These are phyloP conservation scores for Aelia acuminata DNA, from an alignment of 2,888 invertebrate genomes.

Conservation along the genomic window DNA sequence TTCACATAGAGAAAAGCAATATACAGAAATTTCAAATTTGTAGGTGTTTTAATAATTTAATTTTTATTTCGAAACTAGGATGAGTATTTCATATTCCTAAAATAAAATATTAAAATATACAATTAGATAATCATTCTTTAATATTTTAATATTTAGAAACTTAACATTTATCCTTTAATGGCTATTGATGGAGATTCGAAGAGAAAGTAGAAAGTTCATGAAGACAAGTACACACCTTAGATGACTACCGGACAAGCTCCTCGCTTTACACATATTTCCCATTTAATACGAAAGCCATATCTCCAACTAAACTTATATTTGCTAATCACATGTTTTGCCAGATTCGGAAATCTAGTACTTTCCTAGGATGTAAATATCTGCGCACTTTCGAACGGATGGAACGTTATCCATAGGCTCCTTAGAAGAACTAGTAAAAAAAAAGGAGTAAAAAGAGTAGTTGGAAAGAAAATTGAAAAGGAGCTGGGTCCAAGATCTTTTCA, in stretches of 20 bases:
- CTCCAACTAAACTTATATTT: not conserved
- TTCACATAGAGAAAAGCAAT: too few species aligned
- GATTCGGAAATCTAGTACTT: not conserved
- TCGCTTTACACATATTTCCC: not conserved
- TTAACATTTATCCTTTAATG: not conserved
- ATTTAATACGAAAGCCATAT: not conserved
- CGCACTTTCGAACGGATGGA: not conserved
- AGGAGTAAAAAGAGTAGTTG: too few species aligned
- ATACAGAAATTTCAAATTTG: too few species aligned
- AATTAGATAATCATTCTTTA: too few species aligned
- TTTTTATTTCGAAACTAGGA: too few species aligned
- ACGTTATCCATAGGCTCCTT: too few species aligned
- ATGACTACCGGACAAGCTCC: not conserved
- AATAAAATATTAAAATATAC: too few species aligned
- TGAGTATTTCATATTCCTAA: too few species aligned
- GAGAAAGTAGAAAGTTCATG: not conserved
- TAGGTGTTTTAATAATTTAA: too few species aligned
- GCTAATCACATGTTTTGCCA: not conserved
- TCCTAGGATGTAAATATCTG: not conserved
- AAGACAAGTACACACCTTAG: constrained; percentile 17
- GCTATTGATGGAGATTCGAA: not conserved
- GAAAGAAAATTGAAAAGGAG: too few species aligned
- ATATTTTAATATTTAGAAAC: not conserved
- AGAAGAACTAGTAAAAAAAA: too few species aligned
- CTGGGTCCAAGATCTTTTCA: too few species aligned